Conservation (phyloP, 1,140 invertebrate species). For the Apis mellifera region Amel_HAv3.1 CM009936.2:10906501-10907000, state of each 20-base stretch:
- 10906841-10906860: slow-evolving; percentile 67
- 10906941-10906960: slow-evolving; percentile 75
- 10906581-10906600: too few relatives aligned
- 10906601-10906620: too few relatives aligned
- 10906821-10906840: neutral
- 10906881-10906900: slow-evolving; percentile 81
- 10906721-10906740: slow-evolving; percentile 35
- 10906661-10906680: neutral
- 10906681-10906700: slow-evolving; percentile 34
- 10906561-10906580: too few relatives aligned
- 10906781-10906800: slow-evolving; percentile 71
- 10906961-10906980: neutral
- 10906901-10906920: slow-evolving; percentile 80
- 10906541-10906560: too few relatives aligned
- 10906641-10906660: neutral
- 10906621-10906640: neutral
- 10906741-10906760: slow-evolving; percentile 69
- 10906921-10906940: slow-evolving; percentile 83
- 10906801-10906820: slow-evolving; percentile 23
- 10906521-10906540: too few relatives aligned
- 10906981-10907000: neutral
- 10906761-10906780: slow-evolving; percentile 77
- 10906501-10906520: too few relatives aligned
- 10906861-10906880: slow-evolving; percentile 74
- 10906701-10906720: slow-evolving; percentile 46